Percentiles rank a stretch among this genome's conserved stretches.
Evolutionary conservation across 2,797 vertebrate genomes (phyloP).

Genomic region (Sebastes alutus): DNA sequence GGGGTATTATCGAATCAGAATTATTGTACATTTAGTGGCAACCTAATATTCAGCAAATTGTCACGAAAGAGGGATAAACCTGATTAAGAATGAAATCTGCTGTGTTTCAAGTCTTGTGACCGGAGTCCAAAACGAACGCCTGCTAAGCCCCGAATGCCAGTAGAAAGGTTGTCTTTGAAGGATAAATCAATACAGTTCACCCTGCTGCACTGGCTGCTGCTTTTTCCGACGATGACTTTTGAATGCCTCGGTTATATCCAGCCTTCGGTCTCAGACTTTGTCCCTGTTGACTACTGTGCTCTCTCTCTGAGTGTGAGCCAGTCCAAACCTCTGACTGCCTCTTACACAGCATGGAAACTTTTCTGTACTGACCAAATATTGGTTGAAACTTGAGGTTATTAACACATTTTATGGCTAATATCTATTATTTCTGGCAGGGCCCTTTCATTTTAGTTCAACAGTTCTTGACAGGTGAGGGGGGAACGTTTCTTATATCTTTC

Average conservation of each 20-base stretch:
- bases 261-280: conserved; percentile 66
- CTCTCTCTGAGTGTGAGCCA: not conserved
- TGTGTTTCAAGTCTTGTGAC: conserved; percentile 70
- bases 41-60: conserved; percentile 54
- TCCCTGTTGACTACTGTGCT: conserved; percentile 36
- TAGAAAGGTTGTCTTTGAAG: conserved; percentile 53
- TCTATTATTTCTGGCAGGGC: not conserved
- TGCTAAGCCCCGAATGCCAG: conserved; percentile 50
- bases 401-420: not conserved
- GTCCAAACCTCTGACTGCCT: conserved; percentile 1
- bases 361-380: not conserved
- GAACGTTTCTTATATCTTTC: not conserved
- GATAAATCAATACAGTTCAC: conserved; percentile 54
- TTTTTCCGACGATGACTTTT: conserved; percentile 30
- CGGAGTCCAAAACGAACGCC: conserved; percentile 28
- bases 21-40: conserved; percentile 48
- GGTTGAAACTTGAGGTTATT: not conserved
- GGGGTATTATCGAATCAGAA: conserved; percentile 39
- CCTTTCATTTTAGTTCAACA: not conserved
- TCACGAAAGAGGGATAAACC: conserved; percentile 64
- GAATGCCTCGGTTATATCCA: conserved; percentile 9
- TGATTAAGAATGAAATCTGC: conserved; percentile 66
- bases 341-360: not conserved
- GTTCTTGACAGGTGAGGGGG: not conserved
- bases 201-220: conserved; percentile 6